Evolutionary conservation across 2,888 invertebrate genomes (phyloP).

Genomic region (Oasisia sp.): DNA sequence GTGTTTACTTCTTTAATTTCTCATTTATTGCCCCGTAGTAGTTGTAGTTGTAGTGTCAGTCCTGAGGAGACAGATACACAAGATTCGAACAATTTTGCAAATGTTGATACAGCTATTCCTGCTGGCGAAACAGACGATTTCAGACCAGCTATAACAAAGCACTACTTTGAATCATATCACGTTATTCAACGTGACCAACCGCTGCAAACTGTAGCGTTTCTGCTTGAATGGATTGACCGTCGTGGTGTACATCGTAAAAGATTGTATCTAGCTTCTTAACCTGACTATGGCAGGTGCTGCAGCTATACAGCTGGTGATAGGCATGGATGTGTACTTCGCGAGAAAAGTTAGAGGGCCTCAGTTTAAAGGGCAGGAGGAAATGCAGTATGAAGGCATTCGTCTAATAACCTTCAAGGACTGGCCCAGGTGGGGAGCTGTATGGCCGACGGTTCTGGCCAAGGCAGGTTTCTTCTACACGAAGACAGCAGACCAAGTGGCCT

Average conservation of each 20-base stretch:
- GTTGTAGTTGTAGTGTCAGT: background rate
- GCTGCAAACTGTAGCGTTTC: background rate
- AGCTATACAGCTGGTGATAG: background rate
- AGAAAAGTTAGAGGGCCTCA: background rate
- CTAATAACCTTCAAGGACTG: background rate
- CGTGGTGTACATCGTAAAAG: constrained; percentile 7
- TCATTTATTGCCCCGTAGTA: background rate
- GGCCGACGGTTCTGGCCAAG: background rate
- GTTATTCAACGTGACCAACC: background rate
- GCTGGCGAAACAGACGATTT: background rate
- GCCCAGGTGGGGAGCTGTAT: background rate
- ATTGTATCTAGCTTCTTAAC: background rate
- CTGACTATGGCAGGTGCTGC: background rate
- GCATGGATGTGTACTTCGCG: background rate
- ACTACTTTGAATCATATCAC: background rate
- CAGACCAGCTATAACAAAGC: background rate
- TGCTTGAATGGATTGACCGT: background rate
- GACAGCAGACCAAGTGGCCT: background rate
- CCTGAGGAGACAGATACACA: background rate
- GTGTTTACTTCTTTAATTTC: background rate
- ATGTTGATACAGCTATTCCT: background rate
- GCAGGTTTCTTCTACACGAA: background rate
- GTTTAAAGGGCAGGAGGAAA: background rate
- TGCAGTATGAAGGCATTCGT: background rate
- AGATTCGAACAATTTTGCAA: background rate